Conservation (phyloP, 2,888 invertebrate genomes). For the Drosophila borealis region DNA sequence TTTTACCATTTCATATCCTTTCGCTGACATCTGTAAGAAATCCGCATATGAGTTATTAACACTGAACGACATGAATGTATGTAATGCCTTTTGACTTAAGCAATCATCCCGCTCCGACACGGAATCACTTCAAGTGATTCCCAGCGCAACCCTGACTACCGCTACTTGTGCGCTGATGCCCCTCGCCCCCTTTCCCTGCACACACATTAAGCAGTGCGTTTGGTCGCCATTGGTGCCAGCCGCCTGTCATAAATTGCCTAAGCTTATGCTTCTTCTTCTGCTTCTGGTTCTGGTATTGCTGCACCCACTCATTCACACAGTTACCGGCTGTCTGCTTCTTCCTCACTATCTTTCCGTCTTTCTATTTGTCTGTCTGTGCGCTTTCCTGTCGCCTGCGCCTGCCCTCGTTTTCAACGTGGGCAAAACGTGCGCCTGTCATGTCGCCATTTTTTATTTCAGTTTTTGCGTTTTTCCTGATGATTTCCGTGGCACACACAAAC, state of each 20-base stretch:
- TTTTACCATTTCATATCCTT: neutral
- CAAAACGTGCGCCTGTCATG: slow-evolving; percentile 64
- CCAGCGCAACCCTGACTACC: slow-evolving; percentile 18
- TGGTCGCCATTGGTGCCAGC: slow-evolving; percentile 35
- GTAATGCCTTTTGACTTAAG: slow-evolving; percentile 53
- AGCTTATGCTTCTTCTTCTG: slow-evolving; percentile 38
- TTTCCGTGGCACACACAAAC: slow-evolving; percentile 45
- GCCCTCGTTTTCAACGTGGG: slow-evolving; percentile 50
- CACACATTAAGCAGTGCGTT: slow-evolving; percentile 16
- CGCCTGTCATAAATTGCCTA: slow-evolving; percentile 60
- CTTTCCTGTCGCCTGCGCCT: slow-evolving; percentile 36
- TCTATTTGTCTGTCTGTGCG: slow-evolving; percentile 28
- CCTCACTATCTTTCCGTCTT: neutral
- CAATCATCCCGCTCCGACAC: slow-evolving; percentile 38
- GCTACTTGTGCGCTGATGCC: neutral
- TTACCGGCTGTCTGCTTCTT: slow-evolving; percentile 49
- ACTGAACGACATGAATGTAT: slow-evolving; percentile 26
- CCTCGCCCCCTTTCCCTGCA: too few species aligned
- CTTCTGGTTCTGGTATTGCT: slow-evolving; percentile 12
- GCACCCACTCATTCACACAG: slow-evolving; percentile 48
- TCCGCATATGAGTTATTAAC: slow-evolving; percentile 33
- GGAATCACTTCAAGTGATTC: slow-evolving; percentile 29
- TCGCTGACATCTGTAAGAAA: slow-evolving; percentile 11
- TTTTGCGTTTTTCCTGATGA: slow-evolving; percentile 51
- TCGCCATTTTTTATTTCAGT: slow-evolving; percentile 62